Base-by-base conservation (phyloP, 2,888 invertebrate species). In the Catocala fraxini region DNA sequence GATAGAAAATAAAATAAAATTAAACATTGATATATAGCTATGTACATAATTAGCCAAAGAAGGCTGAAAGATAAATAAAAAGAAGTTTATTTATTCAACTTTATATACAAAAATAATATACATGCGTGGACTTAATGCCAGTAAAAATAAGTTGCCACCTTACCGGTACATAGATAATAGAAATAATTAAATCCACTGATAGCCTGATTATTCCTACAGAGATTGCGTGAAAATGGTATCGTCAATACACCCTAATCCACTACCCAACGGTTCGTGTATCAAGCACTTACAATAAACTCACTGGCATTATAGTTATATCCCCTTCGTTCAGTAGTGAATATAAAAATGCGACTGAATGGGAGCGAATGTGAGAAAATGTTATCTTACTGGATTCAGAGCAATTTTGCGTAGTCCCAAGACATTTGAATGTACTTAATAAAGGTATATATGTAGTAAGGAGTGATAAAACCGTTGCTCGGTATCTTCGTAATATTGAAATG, bases 261-360 rank as follows among this genome's bases (percentile, higher is more conserved):
- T 15, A 42, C 7, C 39, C 33, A 42, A 52, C 13, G 6, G 11
- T 35, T 47, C 7, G 33, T 34, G 12, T 49, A 11, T 6, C 5
- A 6, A 0, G 9, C n/a, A 45, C 43, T 35, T n/a, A 51, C 45
- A 51, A 45, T 51, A 57, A 46, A 51, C 12, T 45, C 15, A 6
- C 15, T 43, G 12, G 13, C 9, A 51, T 35, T 51, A 51, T 34
- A 11, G 33, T 56, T 56, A 48, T 48, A 13, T 48, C 25, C 42
- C 7, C 10, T 49, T 25, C 42, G 34, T 35, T 35, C 11, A 56
- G 35, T 45, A 39, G 35, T 51, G 51, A 43, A 34, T 6, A 56
- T 57, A 57, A 45, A 51, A 39, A 45, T 45, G 5, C 7, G 9
- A 45, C 34, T 57, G 43, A 51, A 57, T n/a, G 33, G 49, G 12